Evolutionary conservation across 2,113 vertebrate genomes (phyloP).

Genomic region (Callithrix jacchus): DNA sequence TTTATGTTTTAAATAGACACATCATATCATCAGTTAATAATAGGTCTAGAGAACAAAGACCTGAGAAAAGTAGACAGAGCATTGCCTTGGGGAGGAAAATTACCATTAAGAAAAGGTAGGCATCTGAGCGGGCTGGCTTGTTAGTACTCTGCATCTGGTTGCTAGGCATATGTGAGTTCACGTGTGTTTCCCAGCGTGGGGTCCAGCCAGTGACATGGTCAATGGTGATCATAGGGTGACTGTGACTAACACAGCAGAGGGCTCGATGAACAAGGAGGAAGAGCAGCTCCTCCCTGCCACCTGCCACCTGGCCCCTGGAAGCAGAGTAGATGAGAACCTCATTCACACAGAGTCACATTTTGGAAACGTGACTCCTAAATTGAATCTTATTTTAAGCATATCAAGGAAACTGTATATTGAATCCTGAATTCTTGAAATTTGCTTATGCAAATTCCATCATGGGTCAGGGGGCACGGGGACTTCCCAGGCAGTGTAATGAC

Average conservation of each 20-base stretch:
- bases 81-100: not conserved
- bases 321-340: not conserved
- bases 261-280: not conserved
- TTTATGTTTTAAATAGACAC: not conserved
- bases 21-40: not conserved
- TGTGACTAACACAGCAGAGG: not conserved
- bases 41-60: not conserved
- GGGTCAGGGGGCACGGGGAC: no score
- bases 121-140: not conserved
- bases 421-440: not conserved
- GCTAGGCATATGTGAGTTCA: not conserved
- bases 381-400: not conserved
- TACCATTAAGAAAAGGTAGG: not conserved
- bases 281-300: not conserved
- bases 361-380: not conserved
- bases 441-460: no score
- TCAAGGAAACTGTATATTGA: not conserved
- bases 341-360: not conserved
- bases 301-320: not conserved
- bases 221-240: not conserved
- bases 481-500: no score
- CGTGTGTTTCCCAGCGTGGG: not conserved
- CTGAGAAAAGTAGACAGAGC: not conserved
- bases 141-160: not conserved
- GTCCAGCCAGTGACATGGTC: not conserved